Base-by-base conservation (phyloP, 2,888 invertebrate genomes). In the Heliconius ethilla region DNA sequence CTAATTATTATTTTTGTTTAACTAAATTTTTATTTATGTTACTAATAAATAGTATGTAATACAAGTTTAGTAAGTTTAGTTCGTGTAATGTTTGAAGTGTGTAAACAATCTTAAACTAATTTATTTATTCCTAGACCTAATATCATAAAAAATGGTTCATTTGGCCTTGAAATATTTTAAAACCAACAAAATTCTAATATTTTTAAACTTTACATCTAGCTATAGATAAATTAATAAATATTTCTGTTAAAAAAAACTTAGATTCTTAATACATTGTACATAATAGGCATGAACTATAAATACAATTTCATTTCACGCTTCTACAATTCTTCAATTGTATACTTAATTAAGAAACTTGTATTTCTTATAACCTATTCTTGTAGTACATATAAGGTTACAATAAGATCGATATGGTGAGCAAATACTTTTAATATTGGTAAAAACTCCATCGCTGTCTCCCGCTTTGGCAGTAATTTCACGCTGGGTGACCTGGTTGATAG, bases 401-500 rank as follows among this genome's bases (percentile, higher is more conserved):
- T 76, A 59, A 73, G n/a, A 70, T 74, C 75, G 29, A 65, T 77
- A 78, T 76, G 79, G 78, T 75, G 80, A 82, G 82, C 82, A 81
- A 82, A 82, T 83, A 82, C 72, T 79, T 80, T 78, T 75, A 66
- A 55, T 73, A 55, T 27, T 77, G 79, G 81, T 80, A 86, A 84
- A 85, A 85, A 84, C 81, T 62, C 77, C 75, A 81, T 70, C 82
- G 78, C 83, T 83, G 82, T 82, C 80, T 83, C 84, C 85, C 85
- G 85, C 83, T 86, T 84, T 83, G 81, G 85, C 85, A 82, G 89
- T 91, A 89, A 91, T 91, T 92, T 91, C 90, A 92, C 91, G 92
- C 85, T 91, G 79, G 79, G 83, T 87, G 90, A 85, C 84, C 83
- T 83, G 85, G 83, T 82, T 85, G 85, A 83, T 82, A 84, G 84